Conservation (phyloP, 1,140 invertebrate species). For the Temnothorax longispinosus region DNA sequence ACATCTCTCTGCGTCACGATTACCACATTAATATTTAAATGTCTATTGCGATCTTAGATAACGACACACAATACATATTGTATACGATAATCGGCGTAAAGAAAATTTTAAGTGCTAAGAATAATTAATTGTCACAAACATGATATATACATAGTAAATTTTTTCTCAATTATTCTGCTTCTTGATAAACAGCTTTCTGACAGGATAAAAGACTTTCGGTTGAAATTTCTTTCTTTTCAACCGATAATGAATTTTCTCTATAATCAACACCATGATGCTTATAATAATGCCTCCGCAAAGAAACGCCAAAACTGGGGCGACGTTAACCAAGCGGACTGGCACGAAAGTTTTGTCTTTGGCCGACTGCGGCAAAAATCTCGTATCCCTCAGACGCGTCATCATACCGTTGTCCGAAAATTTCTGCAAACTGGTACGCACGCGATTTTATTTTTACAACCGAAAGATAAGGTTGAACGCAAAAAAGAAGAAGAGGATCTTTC, state of each 20-base stretch:
- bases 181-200: neutral
- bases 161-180: neutral
- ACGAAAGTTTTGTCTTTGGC: neutral
- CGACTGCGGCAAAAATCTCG: neutral
- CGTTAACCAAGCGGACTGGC: constrained; percentile 35
- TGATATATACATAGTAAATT: neutral
- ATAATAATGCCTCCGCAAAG: constrained; percentile 3
- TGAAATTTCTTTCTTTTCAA: neutral
- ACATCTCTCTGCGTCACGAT: too few species aligned
- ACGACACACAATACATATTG: neutral
- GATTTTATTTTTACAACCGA: neutral
- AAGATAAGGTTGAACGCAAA: neutral
- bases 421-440: constrained; percentile 57
- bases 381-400: constrained; percentile 21
- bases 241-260: constrained; percentile 44
- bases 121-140: neutral
- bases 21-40: too few species aligned
- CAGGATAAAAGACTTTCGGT: neutral
- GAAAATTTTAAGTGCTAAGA: neutral
- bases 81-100: neutral
- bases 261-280: neutral
- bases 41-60: neutral
- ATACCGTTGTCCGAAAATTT: constrained; percentile 61
- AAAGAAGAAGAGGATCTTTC: neutral
- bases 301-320: constrained; percentile 44